Conservation (phyloP, 2,113 vertebrate genomes). For the Leucosticte australis region DNA sequence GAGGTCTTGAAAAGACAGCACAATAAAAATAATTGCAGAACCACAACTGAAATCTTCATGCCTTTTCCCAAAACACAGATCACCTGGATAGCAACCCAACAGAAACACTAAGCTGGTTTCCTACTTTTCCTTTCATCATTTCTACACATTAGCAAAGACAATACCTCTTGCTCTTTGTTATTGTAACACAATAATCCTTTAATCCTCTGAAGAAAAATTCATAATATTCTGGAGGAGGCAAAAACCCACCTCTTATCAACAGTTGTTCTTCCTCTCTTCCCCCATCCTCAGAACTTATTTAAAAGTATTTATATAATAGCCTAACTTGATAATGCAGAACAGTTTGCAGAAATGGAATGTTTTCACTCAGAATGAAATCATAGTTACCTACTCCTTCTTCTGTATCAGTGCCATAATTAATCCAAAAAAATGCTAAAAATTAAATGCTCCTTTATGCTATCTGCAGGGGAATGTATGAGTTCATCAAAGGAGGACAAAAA, state of each 20-base stretch:
- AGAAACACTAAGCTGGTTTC: not conserved
- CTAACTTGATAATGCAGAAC: not conserved
- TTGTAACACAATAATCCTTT: not conserved
- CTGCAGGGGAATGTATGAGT: not conserved
- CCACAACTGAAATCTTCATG: not conserved
- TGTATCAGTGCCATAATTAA: not conserved
- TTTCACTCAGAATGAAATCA: constrained; percentile 35
- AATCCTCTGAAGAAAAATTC: not conserved
- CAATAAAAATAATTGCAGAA: constrained; percentile 25
- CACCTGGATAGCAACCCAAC: not conserved
- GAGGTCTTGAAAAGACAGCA: not conserved
- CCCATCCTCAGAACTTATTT: not conserved
- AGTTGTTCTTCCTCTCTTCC: not conserved
- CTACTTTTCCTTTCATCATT: not conserved
- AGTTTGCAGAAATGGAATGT: not conserved
- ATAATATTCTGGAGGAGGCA: not conserved
- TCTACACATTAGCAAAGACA: not conserved
- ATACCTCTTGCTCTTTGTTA: not conserved
- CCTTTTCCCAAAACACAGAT: not conserved
- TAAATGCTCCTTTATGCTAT: constrained; percentile 29
- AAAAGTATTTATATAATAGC: not conserved
- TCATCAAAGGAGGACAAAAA: not conserved
- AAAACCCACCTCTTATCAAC: not conserved
- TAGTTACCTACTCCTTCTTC: not conserved
- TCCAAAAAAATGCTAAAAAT: constrained; percentile 20